Conservation (phyloP, 37 sponge, comb jelly and placozoan species). For the Beroe ovata region DNA sequence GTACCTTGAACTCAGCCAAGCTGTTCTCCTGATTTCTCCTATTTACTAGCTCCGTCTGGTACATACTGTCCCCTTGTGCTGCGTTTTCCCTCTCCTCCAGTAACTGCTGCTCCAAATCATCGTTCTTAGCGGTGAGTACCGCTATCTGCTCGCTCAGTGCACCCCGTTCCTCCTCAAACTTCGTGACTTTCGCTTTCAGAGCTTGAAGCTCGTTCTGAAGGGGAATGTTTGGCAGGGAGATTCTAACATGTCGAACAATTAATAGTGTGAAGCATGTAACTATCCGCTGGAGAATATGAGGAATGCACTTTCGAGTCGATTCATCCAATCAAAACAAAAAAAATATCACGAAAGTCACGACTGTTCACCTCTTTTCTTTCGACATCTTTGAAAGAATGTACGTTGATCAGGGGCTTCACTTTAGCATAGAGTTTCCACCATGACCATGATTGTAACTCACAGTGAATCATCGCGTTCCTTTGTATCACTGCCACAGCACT, state of each 20-base stretch:
- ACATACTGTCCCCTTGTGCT: conserved; percentile 8
- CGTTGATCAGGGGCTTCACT: conserved; percentile 70
- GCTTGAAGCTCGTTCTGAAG: conserved; percentile 75
- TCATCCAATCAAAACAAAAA: no score
- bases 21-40: conserved; percentile 80
- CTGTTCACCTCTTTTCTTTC: conserved; percentile 48
- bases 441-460: conserved; percentile 76
- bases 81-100: conserved; percentile 44
- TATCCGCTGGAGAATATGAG: no score
- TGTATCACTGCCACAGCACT: conserved; percentile 86
- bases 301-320: no score
- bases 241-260: no score
- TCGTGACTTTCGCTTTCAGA: conserved; percentile 74
- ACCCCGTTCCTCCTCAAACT: conserved; percentile 76
- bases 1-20: conserved; percentile 73
- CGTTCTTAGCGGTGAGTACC: background rate
- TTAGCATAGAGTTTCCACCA: conserved; percentile 94
- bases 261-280: no score
- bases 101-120: conserved; percentile 47
- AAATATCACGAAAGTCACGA: no score
- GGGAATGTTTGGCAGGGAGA: background rate
- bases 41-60: conserved; percentile 76
- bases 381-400: conserved; percentile 46
- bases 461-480: conserved; percentile 75
- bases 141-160: conserved; percentile 70